Evolutionary conservation across 2,888 invertebrate genomes (phyloP).

Genomic region (Melanophora roralis): DNA sequence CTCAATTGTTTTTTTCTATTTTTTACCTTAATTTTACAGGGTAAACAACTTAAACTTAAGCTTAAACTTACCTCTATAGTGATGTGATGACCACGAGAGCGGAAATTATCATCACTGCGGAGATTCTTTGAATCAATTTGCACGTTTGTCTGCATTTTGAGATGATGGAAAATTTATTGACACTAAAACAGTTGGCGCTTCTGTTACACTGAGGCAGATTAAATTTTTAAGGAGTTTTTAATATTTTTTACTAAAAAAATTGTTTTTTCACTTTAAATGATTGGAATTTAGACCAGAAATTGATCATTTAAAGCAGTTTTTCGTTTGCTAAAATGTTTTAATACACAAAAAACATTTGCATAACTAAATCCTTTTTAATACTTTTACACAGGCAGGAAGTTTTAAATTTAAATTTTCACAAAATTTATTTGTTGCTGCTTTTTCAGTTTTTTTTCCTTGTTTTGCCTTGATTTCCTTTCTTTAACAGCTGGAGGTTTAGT

Average conservation of each 20-base stretch:
- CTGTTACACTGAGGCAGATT: neutral
- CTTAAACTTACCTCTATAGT: slow-evolving; percentile 76
- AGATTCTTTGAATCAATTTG: slow-evolving; percentile 85
- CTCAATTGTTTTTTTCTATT: no score
- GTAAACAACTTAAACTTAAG: no score
- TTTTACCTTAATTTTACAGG: no score
- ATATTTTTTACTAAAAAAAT: neutral
- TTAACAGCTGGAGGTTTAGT: neutral
- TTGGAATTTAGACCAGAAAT: no score
- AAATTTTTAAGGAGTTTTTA: neutral
- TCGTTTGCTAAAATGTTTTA: neutral
- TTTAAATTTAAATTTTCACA: neutral
- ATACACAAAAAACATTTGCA: neutral
- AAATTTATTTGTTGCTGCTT: neutral
- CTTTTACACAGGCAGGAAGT: neutral
- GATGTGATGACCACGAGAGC: slow-evolving; percentile 76
- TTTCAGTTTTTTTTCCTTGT: neutral
- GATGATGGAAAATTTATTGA: slow-evolving; percentile 76
- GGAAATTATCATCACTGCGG: slow-evolving; percentile 81
- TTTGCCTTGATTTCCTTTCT: neutral
- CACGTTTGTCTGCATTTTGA: slow-evolving; percentile 85
- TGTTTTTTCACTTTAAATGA: neutral
- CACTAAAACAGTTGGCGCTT: neutral
- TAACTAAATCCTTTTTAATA: neutral
- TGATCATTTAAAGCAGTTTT: neutral